Base-by-base conservation (phyloP, 2,888 invertebrate species). In the Spodoptera picta region DNA sequence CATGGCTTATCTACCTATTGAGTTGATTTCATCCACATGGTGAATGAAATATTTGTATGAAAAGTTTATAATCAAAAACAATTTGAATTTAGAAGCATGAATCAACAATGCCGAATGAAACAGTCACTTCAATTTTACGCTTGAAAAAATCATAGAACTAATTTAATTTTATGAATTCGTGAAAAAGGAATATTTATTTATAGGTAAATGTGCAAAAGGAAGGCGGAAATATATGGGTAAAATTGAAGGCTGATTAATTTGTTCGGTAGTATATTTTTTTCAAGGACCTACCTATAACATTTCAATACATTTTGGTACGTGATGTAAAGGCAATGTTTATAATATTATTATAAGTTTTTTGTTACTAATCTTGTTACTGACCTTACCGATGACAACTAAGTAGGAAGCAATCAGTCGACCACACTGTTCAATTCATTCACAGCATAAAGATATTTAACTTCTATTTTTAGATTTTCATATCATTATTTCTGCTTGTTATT, bases 381-480 rank as follows among this genome's bases (percentile, higher is more conserved):
- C 83, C 83, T 81, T 74, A 73, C 44, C 43, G 61, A 65, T 68
- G 59, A 73, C 67, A 82, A 61, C 69, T 69, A 75, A 73, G 36
- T 60, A 72, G 68, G 75, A 75, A 81, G 77, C 54, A 56, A 53
- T 65, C 56, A 61, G 57, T 53, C 59, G 56, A 66, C 52, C 31
- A 50, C 4, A 23, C 44, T 50, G 54, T 50, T 62, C 55, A 54
- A 62, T 62, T 60, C 46, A 72, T 62, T 67, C 43, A 55, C 54
- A 46, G 44, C 59, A 43, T 42, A 59, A 47, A 53, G 12, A 23
- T 49, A 51, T 48, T 49, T 45, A 49, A 46, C 7, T 53, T 59
- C 43, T 77, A 63, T 75, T 65, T 69, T 51, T 61, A 63, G 48
- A 69, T 48, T 55, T 45, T 53, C 47, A 47, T 49, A 66, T 48